Conservation (phyloP, 2,888 invertebrate genomes). For the Dioctria linearis region DNA sequence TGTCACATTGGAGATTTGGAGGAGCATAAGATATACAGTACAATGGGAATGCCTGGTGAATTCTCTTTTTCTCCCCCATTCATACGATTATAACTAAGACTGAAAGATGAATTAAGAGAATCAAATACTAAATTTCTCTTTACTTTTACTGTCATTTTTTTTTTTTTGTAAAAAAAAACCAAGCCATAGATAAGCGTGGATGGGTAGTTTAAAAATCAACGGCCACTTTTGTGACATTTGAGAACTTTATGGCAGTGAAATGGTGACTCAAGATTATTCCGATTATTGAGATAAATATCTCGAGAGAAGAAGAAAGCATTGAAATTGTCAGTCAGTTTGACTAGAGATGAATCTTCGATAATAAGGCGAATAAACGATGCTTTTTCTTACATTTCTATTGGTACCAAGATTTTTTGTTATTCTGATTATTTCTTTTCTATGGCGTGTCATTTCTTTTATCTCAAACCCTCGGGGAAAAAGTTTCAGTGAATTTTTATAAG, state of each 20-base stretch:
- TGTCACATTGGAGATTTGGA: neutral
- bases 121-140: neutral
- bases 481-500: neutral
- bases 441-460: too few relatives aligned
- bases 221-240: slow-evolving; percentile 24
- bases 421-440: too few relatives aligned
- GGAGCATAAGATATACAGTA: slow-evolving; percentile 20
- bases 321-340: slow-evolving; percentile 36
- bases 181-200: slow-evolving; percentile 1
- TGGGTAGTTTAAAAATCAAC: slow-evolving; percentile 38
- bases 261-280: slow-evolving; percentile 23
- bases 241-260: slow-evolving; percentile 23
- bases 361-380: neutral
- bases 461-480: neutral
- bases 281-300: slow-evolving; percentile 48
- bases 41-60: neutral
- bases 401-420: too few relatives aligned
- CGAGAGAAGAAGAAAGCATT: slow-evolving; percentile 2
- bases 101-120: neutral
- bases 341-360: slow-evolving; percentile 7
- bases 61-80: neutral
- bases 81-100: neutral
- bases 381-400: too few relatives aligned
- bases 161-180: neutral
- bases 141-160: neutral